A percentile compares a stretch with the other conserved stretches of the same genome.
These are phyloP conservation scores for Acanthococcus lagerstroemiae DNA, from an alignment of 2,888 invertebrate species.

Conservation along the genomic window DNA sequence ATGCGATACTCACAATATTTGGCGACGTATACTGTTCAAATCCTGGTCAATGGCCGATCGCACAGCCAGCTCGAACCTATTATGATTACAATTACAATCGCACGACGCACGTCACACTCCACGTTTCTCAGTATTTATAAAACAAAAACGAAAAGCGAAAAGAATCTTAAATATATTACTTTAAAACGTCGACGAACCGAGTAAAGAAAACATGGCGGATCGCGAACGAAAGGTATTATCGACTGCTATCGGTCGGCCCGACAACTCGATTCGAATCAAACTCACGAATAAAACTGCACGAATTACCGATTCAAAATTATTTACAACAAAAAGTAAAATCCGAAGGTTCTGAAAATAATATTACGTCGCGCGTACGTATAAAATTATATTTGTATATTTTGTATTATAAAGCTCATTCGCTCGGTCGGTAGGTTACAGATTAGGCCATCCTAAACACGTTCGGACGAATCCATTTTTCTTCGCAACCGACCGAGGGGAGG, in stretches of 20 bases:
- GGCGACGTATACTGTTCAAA: too few species aligned
- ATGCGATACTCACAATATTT: too few species aligned
- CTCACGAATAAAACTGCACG: conserved; percentile 5
- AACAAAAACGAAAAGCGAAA: background rate
- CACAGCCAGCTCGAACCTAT: too few species aligned
- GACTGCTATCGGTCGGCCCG: too few species aligned
- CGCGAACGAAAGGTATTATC: conserved; percentile 2
- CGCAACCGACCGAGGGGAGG: conserved; percentile 19
- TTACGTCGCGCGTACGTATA: conserved; percentile 12
- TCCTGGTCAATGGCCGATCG: too few species aligned
- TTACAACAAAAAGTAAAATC: conserved; percentile 15
- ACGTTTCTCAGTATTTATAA: conserved; percentile 2
- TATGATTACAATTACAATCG: conserved; percentile 2
- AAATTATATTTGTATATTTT: too few species aligned
- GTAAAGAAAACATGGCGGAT: conserved; percentile 19
- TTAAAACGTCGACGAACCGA: conserved; percentile 1
- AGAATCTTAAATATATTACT: background rate
- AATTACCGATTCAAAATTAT: conserved; percentile 12
- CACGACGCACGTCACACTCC: conserved; percentile 26
- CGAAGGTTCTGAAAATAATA: conserved; percentile 19
- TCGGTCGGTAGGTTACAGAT: conserved; percentile 30
- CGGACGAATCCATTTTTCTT: conserved; percentile 28
- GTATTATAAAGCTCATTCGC: conserved; percentile 21
- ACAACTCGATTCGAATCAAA: conserved; percentile 3
- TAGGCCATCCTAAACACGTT: conserved; percentile 30